Percentiles rank a stretch among this genome's conserved stretches.
Conservation (phyloP, 2,888 invertebrate species). For the Melikaiella ostensackeni region DNA sequence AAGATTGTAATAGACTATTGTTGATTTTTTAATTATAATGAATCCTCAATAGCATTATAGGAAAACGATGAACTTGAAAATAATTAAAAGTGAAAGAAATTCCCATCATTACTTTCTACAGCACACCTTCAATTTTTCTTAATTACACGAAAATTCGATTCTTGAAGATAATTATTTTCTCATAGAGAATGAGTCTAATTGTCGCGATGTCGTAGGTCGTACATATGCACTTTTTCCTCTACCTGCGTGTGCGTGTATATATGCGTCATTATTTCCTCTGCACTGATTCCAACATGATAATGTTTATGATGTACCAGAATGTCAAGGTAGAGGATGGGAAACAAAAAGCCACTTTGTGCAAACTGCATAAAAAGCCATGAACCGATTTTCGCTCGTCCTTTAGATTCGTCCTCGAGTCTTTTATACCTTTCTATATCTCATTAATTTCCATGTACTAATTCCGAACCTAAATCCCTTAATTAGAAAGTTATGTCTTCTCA, state of each 20-base stretch:
- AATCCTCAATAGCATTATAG: neutral
- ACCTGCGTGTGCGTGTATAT: constrained; percentile 30
- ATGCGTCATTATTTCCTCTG: constrained; percentile 53
- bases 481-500: constrained; percentile 46
- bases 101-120: neutral
- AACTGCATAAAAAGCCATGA: constrained; percentile 39
- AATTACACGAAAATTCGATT: neutral
- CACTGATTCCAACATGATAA: constrained; percentile 52
- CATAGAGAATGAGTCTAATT: neutral
- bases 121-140: neutral
- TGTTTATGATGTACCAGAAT: constrained; percentile 58
- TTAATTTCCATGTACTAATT: constrained; percentile 1
- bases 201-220: neutral
- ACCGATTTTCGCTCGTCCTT: constrained; percentile 42
- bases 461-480: constrained; percentile 51
- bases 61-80: neutral
- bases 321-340: constrained; percentile 57
- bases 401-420: constrained; percentile 28
- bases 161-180: constrained; percentile 16
- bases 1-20: too few relatives aligned
- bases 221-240: constrained; percentile 45
- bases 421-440: constrained; percentile 28
- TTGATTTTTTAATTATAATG: too few relatives aligned
- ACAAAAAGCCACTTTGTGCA: constrained; percentile 54
- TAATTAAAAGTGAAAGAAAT: neutral